Evolutionary conservation across 2,113 vertebrate species (phyloP).

Genomic region (Catharus fuscescens): DNA sequence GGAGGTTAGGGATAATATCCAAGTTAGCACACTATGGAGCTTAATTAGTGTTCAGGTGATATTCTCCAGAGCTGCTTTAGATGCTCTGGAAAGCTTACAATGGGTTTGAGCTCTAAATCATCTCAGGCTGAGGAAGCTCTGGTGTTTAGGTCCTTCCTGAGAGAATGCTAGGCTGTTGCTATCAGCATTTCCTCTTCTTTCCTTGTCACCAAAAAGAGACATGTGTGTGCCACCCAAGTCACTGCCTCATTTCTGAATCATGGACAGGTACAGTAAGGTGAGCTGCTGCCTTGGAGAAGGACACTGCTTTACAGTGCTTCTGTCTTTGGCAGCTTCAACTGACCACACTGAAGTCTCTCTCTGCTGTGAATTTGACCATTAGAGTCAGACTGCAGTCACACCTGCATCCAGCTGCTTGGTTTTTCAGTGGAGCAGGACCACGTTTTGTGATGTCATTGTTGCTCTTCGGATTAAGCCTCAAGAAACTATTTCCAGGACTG

Average conservation of each 20-base stretch:
- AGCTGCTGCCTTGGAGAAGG: neutral
- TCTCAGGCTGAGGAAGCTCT: neutral
- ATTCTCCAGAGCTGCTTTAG: neutral
- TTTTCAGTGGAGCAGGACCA: neutral
- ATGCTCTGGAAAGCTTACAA: neutral
- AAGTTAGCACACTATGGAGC: neutral
- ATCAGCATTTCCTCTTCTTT: neutral
- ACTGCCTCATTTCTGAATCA: neutral
- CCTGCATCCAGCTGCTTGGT: neutral
- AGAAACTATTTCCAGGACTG: conserved; percentile 12
- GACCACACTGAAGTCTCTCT: neutral
- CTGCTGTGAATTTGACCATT: neutral
- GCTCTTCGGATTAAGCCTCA: neutral
- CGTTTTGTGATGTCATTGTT: neutral
- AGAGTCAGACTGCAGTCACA: neutral
- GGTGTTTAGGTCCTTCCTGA: neutral
- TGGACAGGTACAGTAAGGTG: fast-evolving
- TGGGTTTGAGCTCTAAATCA: neutral
- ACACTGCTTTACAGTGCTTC: neutral
- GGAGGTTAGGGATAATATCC: neutral
- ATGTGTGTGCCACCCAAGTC: neutral
- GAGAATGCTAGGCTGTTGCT: neutral
- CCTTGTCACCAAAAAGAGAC: neutral
- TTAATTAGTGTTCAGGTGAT: neutral
- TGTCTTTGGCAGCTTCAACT: neutral